Percentiles rank a stretch among this genome's conserved stretches.
Evolutionary conservation across 2,888 invertebrate species (phyloP).

Genomic region (Flexamia atlantica): DNA sequence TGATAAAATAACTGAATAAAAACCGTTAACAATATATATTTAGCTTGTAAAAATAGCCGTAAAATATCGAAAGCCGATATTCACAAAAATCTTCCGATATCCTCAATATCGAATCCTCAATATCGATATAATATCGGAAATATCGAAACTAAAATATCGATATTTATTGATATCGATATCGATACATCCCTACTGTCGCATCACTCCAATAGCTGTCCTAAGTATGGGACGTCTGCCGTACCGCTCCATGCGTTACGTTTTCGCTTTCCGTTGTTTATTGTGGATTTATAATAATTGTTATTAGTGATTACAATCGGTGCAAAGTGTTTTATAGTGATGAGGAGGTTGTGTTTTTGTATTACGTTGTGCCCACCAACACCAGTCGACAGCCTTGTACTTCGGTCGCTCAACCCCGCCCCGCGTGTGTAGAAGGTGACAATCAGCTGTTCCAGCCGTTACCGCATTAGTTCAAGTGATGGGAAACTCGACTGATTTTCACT

Average conservation of each 20-base stretch:
- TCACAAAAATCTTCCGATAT: no score
- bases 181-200: no score
- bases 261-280: slow-evolving; percentile 57
- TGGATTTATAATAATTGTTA: slow-evolving; percentile 61
- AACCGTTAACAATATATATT: no score
- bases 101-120: no score
- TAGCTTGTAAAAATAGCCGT: no score
- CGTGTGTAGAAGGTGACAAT: slow-evolving; percentile 48
- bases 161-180: no score
- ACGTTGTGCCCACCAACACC: slow-evolving; percentile 56
- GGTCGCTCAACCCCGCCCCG: slow-evolving; percentile 50
- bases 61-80: no score
- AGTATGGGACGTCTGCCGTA: slow-evolving; percentile 43
- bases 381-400: slow-evolving; percentile 46
- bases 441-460: slow-evolving; percentile 45
- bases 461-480: no score
- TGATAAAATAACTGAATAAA: no score
- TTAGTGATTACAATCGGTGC: slow-evolving; percentile 62
- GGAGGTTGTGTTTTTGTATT: slow-evolving; percentile 62
- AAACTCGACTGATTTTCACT: no score
- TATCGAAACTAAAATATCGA: no score
- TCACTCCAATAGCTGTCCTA: slow-evolving; percentile 51
- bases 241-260: slow-evolving; percentile 45
- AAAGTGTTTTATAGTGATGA: slow-evolving; percentile 63
- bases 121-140: no score